phyloP scores from a whole-genome alignment of 2,888 invertebrate species.

The Microchrysa polita region DNA sequence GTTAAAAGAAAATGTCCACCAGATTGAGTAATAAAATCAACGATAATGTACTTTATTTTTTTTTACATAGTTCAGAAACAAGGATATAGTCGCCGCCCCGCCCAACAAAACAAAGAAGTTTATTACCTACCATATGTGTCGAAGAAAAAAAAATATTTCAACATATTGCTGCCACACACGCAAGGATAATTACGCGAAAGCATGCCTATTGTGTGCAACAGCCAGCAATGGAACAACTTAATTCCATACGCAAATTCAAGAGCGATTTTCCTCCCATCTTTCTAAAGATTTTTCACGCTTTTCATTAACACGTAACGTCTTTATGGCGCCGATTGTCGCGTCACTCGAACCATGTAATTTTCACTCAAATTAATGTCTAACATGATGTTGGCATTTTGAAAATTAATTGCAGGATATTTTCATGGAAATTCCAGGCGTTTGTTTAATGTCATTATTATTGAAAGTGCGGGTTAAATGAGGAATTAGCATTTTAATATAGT shows the following conservation, averaged over 20 bases:
- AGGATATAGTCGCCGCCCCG: too few relatives aligned
- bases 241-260: conserved; percentile 2
- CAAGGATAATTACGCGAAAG: background rate
- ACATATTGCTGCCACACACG: conserved; percentile 22
- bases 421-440: background rate
- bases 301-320: background rate
- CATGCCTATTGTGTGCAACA: too few relatives aligned
- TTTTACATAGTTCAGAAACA: too few relatives aligned
- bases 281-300: conserved; percentile 7
- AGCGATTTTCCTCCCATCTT: background rate
- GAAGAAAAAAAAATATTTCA: background rate
- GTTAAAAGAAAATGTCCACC: background rate
- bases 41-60: too few relatives aligned
- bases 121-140: too few relatives aligned
- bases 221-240: conserved; percentile 10
- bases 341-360: background rate
- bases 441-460: too few relatives aligned
- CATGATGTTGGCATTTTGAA: conserved; percentile 31
- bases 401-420: conserved; percentile 15
- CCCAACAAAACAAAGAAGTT: too few relatives aligned
- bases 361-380: conserved; percentile 23
- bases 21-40: conserved; percentile 16
- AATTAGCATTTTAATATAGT: too few relatives aligned
- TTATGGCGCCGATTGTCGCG: conserved; percentile 20
- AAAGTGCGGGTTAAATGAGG: too few relatives aligned